Conservation (phyloP, 2,888 invertebrate genomes). For the Hypsopygia costalis region DNA sequence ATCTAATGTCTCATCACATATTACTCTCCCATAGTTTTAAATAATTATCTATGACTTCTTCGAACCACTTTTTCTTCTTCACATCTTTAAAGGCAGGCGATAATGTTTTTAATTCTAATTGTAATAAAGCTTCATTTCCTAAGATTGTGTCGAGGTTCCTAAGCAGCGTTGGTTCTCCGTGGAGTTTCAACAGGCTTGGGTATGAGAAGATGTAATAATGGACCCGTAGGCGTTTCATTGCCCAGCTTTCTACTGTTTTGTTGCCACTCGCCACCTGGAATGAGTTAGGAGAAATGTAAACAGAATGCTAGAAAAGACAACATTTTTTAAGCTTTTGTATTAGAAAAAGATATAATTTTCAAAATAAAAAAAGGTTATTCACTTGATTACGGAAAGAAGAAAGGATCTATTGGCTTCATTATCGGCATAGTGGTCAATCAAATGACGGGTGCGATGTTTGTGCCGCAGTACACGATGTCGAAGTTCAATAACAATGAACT, state of each 20-base stretch:
- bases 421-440: too few species aligned
- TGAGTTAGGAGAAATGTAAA: too few species aligned
- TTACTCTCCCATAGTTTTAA: conserved; percentile 95
- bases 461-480: too few species aligned
- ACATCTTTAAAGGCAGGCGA: conserved; percentile 89
- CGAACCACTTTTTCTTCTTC: conserved; percentile 89
- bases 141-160: conserved; percentile 86
- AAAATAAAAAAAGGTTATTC: too few species aligned
- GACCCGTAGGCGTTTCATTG: conserved; percentile 83
- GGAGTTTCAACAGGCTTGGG: conserved; percentile 88
- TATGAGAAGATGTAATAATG: conserved; percentile 91
- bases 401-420: too few species aligned
- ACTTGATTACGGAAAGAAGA: too few species aligned
- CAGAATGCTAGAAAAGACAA: background rate
- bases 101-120: conserved; percentile 89
- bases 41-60: conserved; percentile 93
- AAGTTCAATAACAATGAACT: too few species aligned
- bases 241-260: conserved; percentile 89
- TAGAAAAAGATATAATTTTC: too few species aligned
- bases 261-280: conserved; percentile 87
- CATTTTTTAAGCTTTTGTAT: conserved; percentile 17
- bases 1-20: conserved; percentile 78
- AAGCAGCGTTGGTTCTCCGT: conserved; percentile 87
- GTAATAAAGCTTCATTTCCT: conserved; percentile 91
- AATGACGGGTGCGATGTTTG: too few species aligned